Evolutionary conservation across 2,113 vertebrate species (phyloP).

Genomic region (Triplophysa dalaica): DNA sequence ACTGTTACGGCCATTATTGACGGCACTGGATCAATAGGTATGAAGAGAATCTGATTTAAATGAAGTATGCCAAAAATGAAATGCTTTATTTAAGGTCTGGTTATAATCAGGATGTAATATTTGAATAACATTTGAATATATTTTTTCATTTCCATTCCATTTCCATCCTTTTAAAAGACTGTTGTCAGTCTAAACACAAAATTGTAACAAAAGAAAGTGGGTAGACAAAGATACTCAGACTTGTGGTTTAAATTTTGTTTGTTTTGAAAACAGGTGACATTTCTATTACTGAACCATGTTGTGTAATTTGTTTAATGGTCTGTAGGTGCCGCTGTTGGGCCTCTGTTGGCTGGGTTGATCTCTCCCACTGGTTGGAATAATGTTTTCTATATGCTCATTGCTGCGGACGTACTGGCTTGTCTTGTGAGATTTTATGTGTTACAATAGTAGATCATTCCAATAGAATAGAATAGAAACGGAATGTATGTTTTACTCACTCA

Average conservation of each 20-base stretch:
- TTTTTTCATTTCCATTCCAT: not conserved
- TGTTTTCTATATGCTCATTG: conserved; percentile 96
- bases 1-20: conserved; percentile 96
- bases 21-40: conserved; percentile 92
- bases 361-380: conserved; percentile 92
- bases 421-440: conserved; percentile 75
- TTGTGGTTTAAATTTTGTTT: conserved; percentile 1
- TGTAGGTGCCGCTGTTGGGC: conserved; percentile 89
- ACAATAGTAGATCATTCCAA: not conserved
- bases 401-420: conserved; percentile 85
- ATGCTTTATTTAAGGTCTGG: not conserved
- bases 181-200: not conserved
- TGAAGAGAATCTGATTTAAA: conserved; percentile 18
- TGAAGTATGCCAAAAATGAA: not conserved
- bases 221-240: not conserved
- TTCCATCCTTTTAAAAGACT: not conserved
- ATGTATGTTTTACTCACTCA: not conserved
- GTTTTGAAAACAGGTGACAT: not conserved
- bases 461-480: not conserved
- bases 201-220: not conserved
- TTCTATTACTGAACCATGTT: not conserved
- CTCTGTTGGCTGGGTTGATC: conserved; percentile 88
- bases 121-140: not conserved
- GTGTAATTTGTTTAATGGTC: not conserved
- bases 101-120: not conserved